These are phyloP conservation scores for Synanthedon vespiformis DNA, from an alignment of 2,888 invertebrate genomes.

Conservation along the genomic window DNA sequence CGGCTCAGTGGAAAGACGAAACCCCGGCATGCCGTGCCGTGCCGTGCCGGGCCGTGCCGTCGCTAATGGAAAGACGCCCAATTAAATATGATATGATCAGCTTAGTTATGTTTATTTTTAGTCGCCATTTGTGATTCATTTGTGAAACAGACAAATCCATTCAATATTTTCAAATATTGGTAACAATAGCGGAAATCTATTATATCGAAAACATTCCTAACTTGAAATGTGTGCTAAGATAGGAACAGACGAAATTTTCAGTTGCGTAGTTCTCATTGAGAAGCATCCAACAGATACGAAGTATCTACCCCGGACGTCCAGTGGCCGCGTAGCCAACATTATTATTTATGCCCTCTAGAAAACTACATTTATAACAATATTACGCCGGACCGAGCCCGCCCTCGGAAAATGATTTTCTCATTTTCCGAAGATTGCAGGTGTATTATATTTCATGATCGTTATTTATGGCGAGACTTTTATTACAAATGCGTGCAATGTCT, in stretches of 20 bases:
- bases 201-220: too few species aligned
- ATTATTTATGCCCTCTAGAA: constrained; percentile 65
- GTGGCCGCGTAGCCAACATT: constrained; percentile 47
- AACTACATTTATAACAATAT: constrained; percentile 71
- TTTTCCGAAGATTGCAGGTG: constrained; percentile 70
- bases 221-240: too few species aligned
- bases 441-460: constrained; percentile 71
- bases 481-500: constrained; percentile 70
- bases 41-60: too few species aligned
- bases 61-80: too few species aligned
- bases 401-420: constrained; percentile 69
- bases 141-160: too few species aligned
- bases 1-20: too few species aligned
- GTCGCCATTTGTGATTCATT: too few species aligned
- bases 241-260: neutral
- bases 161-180: too few species aligned
- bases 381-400: constrained; percentile 67
- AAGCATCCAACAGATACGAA: neutral
- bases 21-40: too few species aligned
- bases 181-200: too few species aligned
- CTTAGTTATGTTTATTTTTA: too few species aligned
- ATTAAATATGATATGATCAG: too few species aligned
- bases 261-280: neutral
- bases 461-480: constrained; percentile 70
- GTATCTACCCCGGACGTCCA: constrained; percentile 14